A percentile compares a stretch with the other conserved stretches of the same genome.
phyloP scores from a whole-genome alignment of 2,113 vertebrate species.

The Poeciliopsis occidentalis region DNA sequence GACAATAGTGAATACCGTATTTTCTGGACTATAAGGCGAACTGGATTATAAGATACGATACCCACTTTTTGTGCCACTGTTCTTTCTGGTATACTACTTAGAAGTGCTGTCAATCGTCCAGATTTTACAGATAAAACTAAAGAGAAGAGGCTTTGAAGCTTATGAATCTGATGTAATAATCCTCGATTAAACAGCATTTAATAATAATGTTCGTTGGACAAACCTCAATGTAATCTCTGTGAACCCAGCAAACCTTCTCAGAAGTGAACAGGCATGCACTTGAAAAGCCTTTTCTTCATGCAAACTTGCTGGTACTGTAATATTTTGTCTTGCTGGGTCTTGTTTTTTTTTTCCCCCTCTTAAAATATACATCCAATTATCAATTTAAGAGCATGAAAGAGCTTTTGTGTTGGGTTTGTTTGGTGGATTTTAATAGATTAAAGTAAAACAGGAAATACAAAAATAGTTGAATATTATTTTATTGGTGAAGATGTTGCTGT shows the following conservation, averaged over 20 bases:
- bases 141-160: background rate
- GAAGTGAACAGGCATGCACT: conserved; percentile 21
- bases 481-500: conserved; percentile 25
- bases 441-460: background rate
- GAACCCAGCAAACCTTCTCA: conserved; percentile 11
- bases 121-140: background rate
- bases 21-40: no score
- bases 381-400: conserved; percentile 18
- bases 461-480: background rate
- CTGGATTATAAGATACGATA: no score
- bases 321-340: conserved; percentile 13
- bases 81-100: background rate
- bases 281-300: conserved; percentile 35
- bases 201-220: conserved; percentile 1
- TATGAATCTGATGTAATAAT: conserved; percentile 3
- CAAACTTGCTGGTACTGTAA: conserved; percentile 11
- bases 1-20: no score
- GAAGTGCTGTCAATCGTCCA: background rate
- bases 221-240: background rate
- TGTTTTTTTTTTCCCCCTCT: background rate
- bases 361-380: background rate
- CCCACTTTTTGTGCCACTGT: no score
- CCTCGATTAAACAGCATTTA: background rate
- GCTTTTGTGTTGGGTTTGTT: background rate
- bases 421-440: background rate